A percentile compares a stretch with the other conserved stretches of the same genome.
Conservation (phyloP, 1,140 invertebrate genomes). For the Lepidurus apus region DNA sequence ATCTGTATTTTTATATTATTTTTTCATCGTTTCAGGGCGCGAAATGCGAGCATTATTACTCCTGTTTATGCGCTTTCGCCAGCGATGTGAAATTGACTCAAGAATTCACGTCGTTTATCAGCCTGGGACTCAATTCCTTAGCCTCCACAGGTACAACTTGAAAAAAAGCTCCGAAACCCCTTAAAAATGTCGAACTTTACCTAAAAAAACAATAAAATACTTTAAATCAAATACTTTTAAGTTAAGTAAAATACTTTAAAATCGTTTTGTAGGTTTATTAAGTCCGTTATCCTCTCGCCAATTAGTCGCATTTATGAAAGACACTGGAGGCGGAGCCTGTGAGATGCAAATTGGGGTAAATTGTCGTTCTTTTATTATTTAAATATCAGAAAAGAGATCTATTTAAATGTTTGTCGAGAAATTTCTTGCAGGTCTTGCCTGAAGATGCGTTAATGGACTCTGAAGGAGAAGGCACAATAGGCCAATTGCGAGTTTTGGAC, state of each 20-base stretch:
- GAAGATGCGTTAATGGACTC: slow-evolving; percentile 6
- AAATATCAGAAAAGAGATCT: no score
- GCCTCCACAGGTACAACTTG: neutral
- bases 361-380: neutral
- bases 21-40: slow-evolving; percentile 38
- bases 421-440: neutral
- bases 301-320: neutral
- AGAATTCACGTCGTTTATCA: slow-evolving; percentile 54
- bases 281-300: neutral
- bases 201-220: neutral
- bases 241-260: neutral
- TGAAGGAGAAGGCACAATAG: neutral
- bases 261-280: neutral
- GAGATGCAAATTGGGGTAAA: slow-evolving; percentile 15
- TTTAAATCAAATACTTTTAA: neutral
- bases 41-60: slow-evolving; percentile 54
- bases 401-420: no score
- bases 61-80: slow-evolving; percentile 73
- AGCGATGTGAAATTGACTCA: slow-evolving; percentile 60
- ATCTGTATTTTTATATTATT: neutral
- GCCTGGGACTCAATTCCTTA: neutral
- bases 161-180: neutral
- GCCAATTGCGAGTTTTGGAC: neutral
- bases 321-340: neutral
- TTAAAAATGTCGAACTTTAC: no score